Base-by-base conservation (phyloP, 2,797 vertebrate species). In the Clarias laeviceps region DNA sequence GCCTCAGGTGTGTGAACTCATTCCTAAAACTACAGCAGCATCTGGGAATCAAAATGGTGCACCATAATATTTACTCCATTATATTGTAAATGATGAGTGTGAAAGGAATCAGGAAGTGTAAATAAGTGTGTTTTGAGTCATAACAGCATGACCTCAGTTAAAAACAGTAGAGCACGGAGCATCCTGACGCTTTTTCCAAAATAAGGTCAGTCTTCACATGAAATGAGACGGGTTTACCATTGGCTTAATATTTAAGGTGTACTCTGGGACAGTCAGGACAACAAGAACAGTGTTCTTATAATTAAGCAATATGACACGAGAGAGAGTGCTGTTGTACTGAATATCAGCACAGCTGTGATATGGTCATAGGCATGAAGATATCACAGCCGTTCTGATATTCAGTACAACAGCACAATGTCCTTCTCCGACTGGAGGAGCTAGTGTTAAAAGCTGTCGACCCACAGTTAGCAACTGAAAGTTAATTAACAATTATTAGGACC, bases 1-100 rank as follows among this genome's bases (percentile, higher is more conserved):
- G 90, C 98, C 97, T 86, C 98, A 99, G 97, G 98, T 99, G 93
- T 95, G 91, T 86, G 5, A 14, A 62, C 54, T 76, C 57, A 57
- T 37, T 61, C 34, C 29, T 59, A 61, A 32, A 29, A 61, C 72
- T 64, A 27, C 22, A 54, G 34, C 17, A 73, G 27, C 82, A 73
- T 9, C 8, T 29, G 72, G 32, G 54, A 32, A 45, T 56, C 27
- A 72, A 18, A 73, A 62, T 86, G 74, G 8, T 32, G 8, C 50
- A 57, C 22, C 70, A 73, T 8, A 54, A 54, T 14, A 6, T 72
- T 40, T 45, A 74, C 45, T 74, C 24, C 14, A 56, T 27, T 18
- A 6, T 54, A 56, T 2, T 74, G n/a, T 18, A 54, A 54, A 74
- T 74, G 24, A 40, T 24, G 24, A 54, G 24, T 15, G 24, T 27